Percentiles rank a stretch among this genome's conserved stretches.
These are phyloP conservation scores for Bombus impatiens DNA, from an alignment of 1,140 invertebrate genomes.

Conservation along the genomic window DNA sequence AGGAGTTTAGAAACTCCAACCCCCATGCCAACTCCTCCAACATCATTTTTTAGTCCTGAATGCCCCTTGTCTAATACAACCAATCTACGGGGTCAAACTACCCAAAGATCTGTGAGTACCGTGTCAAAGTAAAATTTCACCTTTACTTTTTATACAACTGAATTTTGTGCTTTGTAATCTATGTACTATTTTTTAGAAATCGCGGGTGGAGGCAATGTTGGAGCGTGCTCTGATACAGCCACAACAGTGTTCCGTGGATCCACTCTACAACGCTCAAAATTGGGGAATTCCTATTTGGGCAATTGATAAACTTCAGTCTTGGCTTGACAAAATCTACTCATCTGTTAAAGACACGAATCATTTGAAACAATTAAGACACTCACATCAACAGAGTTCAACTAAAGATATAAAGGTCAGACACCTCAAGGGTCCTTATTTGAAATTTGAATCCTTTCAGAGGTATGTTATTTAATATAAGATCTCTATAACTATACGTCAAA, in stretches of 20 bases:
- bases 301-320: constrained; percentile 83
- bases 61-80: constrained; percentile 78
- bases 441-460: constrained; percentile 82
- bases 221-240: constrained; percentile 84
- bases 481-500: neutral
- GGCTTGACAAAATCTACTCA: constrained; percentile 79
- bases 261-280: constrained; percentile 82
- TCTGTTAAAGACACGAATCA: constrained; percentile 73
- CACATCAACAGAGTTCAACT: constrained; percentile 64
- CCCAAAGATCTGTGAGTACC: constrained; percentile 80
- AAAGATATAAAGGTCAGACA: constrained; percentile 78
- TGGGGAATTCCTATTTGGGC: constrained; percentile 85
- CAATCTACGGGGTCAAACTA: constrained; percentile 77
- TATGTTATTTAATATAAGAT: constrained; percentile 52
- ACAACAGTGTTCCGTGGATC: constrained; percentile 83
- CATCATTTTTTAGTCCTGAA: constrained; percentile 79
- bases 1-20: constrained; percentile 78
- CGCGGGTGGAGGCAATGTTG: constrained; percentile 88
- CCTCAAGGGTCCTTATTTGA: constrained; percentile 81
- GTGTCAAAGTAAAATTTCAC: neutral
- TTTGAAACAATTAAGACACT: constrained; percentile 68
- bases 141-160: neutral
- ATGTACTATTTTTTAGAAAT: constrained; percentile 78
- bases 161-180: neutral
- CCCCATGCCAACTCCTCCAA: constrained; percentile 78